Base-by-base conservation (phyloP, 2,888 invertebrate genomes). In the Lagria hirta region DNA sequence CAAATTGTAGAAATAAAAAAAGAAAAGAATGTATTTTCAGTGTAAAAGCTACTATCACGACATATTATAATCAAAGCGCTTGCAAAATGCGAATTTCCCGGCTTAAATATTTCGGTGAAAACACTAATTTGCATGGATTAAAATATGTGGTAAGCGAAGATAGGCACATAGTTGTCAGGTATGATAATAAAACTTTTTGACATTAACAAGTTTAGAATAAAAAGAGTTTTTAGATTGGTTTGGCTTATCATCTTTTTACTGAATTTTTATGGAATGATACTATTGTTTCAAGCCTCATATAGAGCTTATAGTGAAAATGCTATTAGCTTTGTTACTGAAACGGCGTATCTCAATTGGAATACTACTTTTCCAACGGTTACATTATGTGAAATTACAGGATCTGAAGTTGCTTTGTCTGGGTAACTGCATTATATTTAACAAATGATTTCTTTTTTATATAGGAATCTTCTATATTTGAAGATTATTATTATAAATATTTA, bases 331-430 rank as follows among this genome's bases (percentile, higher is more conserved):
- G 71, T 71, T 2, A 73, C 74, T 1, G 75, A 75, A 60, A 82
- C 82, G 1, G 73, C 79, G 26, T 81, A 80, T 57, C 55, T 82
- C 48, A 71, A 77, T 45, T 82, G 81, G 78, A 75, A 80, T 50
- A 81, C 81, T 1, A 76, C 78, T 1, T 82, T 81, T 61, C 81
- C 82, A 2, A 77, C 81, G 0, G 69, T 83, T 2, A 78, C 80
- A 0, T 61, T 82, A 7, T 82, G 82, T 54, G 80, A 82, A 52
- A 67, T 70, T 47, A 61, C 64, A 43, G 67, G 67, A 48, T 60
- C 64, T 3, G 68, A 69, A 51, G 59, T 66, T 1, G 57, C 63
- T 10, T n/a, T n/a, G n/a, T n/a, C n/a, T n/a, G n/a, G n/a, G n/a
- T n/a, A n/a, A n/a, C n/a, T n/a, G n/a, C n/a, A n/a, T n/a, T n/a